Conservation (phyloP, 1,140 invertebrate species). For the Drosophila pallidifrons region DNA sequence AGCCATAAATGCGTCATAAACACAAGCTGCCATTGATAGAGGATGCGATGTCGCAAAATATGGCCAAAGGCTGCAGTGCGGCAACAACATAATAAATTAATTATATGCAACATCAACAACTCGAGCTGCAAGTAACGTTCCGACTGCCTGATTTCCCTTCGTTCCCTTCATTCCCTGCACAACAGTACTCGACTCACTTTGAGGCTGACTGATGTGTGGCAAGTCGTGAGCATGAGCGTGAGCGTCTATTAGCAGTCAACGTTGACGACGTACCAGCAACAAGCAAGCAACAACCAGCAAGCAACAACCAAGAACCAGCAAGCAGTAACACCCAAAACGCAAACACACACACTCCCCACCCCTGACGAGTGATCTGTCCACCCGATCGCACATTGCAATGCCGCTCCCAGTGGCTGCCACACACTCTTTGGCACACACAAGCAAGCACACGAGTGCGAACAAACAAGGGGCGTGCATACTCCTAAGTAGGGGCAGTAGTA, state of each 20-base stretch:
- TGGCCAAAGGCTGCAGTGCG: constrained; percentile 66
- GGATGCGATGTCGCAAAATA: constrained; percentile 57
- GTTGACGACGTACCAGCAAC: constrained; percentile 64
- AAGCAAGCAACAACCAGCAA: constrained; percentile 2
- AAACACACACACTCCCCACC: neutral
- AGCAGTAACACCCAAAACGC: neutral
- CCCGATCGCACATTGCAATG: constrained; percentile 16
- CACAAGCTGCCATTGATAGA: constrained; percentile 32
- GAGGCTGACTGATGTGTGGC: constrained; percentile 66
- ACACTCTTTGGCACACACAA: constrained; percentile 60
- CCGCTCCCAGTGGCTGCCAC: constrained; percentile 43
- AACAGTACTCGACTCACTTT: neutral
- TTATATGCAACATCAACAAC: constrained; percentile 82
- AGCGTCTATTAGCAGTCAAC: constrained; percentile 80
- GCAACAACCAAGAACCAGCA: constrained; percentile 18
- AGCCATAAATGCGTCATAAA: constrained; percentile 71
- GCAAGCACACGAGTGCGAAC: constrained; percentile 69
- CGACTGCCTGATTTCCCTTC: neutral
- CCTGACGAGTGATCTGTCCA: neutral
- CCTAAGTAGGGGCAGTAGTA: neutral
- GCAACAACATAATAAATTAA: constrained; percentile 84
- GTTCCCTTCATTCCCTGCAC: neutral
- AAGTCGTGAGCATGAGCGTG: constrained; percentile 76
- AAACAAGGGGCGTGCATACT: constrained; percentile 71
- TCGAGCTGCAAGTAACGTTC: constrained; percentile 20